Evolutionary conservation across 37 sponge, comb jelly and placozoan species (phyloP).

Genomic region (Aphrocallistes beatrix): DNA sequence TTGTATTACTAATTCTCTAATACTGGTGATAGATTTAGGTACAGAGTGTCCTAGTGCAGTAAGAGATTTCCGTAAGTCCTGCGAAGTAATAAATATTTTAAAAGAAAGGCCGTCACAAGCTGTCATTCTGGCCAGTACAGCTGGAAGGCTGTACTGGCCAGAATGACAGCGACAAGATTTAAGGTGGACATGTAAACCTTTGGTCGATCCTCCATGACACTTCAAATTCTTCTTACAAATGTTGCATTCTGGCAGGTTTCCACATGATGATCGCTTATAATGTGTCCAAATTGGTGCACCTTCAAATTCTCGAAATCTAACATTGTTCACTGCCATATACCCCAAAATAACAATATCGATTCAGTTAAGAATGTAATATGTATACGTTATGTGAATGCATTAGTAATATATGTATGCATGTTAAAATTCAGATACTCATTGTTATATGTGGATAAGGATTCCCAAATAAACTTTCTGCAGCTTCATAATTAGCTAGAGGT

Average conservation of each 20-base stretch:
- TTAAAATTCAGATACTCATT: too few species aligned
- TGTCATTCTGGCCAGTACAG: conserved; percentile 9
- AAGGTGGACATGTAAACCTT: conserved; percentile 17
- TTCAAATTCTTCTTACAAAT: neutral
- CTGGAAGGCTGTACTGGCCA: neutral
- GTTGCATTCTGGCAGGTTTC: conserved; percentile 13
- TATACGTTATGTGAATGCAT: neutral
- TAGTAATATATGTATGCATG: neutral
- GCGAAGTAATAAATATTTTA: neutral
- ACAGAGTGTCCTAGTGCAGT: neutral
- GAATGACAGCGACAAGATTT: neutral
- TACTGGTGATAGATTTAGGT: neutral
- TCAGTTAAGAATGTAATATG: too few species aligned
- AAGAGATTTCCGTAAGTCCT: neutral
- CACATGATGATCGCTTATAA: conserved; percentile 11
- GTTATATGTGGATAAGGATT: too few species aligned
- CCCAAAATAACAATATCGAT: neutral
- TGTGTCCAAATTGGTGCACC: conserved; percentile 17
- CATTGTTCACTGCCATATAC: neutral
- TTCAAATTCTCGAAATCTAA: neutral
- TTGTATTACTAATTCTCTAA: neutral
- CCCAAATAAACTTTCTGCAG: too few species aligned
- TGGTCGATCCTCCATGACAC: conserved; percentile 19
- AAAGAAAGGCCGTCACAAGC: neutral
- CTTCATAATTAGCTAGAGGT: too few species aligned